Base-by-base conservation (phyloP, 1,140 invertebrate genomes). In the Melipona quadrifasciata region DNA sequence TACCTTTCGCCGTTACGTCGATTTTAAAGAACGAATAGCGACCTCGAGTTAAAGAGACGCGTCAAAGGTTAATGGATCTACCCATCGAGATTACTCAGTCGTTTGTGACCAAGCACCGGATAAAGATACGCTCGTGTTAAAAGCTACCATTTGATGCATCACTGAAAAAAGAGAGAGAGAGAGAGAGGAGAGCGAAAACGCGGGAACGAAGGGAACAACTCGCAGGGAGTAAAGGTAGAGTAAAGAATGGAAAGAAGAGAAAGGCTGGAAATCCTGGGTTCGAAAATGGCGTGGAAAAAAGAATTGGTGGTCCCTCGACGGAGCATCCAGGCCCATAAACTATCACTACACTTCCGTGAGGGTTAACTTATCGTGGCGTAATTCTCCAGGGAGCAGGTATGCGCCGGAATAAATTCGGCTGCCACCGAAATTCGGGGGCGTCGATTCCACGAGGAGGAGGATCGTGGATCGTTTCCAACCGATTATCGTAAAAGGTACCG, bases 401-500 rank as follows among this genome's bases (percentile, higher is more conserved):
- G 27, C 82, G 27, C 21, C 16, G 65, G 65, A 53, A 78, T 83
- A 73, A 80, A 65, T 73, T 84, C 77, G 51, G 67, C 24, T 39
- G 76, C 39, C 82, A 53, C 47, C 58, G 77, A 84, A 73, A 74
- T 84, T 84, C 78, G 83, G 47, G 61, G 51, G 58, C 27, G 19
- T 16, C 5, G 39, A 19, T 21, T 53, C 57, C 51, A 65, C 47
- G 47, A 78, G 51, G 58, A 27, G 31, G 31, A 31, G 31, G 31
- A 31, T 31, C 31, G 31, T 31, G 31, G 31, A 55, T 27, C 58
- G 24, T 61, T 61, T n/a, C 58, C 58, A 61, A 27, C 39, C 82
- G 73, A 17, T 79, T 79, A 70, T 84, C 82, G 77, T 57, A 58
- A 86, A 82, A 67, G 73, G 73, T 70, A 68, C 80, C 73, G 72